These are phyloP conservation scores for Lindbergichthys nudifrons DNA, from an alignment of 2,797 vertebrate species.

Conservation along the genomic window DNA sequence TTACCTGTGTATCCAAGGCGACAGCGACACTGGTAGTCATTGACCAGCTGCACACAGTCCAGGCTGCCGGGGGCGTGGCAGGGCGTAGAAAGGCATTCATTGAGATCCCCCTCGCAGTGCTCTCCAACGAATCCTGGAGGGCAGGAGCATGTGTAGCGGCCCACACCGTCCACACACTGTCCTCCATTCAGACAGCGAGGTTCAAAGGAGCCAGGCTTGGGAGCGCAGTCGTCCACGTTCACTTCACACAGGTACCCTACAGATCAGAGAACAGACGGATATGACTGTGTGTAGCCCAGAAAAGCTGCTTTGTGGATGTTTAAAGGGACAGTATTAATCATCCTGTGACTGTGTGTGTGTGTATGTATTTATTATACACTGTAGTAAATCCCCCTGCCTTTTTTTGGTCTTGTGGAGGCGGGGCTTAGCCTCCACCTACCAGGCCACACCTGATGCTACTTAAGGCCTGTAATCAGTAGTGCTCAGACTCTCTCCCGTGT, in stretches of 20 bases:
- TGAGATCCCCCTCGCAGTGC: conserved; percentile 93
- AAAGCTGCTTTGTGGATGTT: not conserved
- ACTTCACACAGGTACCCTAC: conserved; percentile 83
- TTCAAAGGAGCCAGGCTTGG: conserved; percentile 69
- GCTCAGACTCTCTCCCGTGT: too few species aligned
- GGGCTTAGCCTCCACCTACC: too few species aligned
- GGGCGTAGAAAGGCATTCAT: conserved; percentile 90
- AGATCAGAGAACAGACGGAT: not conserved
- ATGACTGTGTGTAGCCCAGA: not conserved
- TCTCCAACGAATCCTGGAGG: conserved; percentile 90
- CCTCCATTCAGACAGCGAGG: conserved; percentile 84
- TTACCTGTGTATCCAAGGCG: conserved; percentile 91
- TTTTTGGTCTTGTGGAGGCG: too few species aligned
- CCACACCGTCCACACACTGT: conserved; percentile 89
- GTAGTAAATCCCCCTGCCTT: too few species aligned
- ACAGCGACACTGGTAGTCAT: conserved; percentile 91
- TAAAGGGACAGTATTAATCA: not conserved
- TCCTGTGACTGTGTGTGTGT: not conserved
- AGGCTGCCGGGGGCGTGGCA: conserved; percentile 89
- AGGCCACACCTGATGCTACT: too few species aligned
- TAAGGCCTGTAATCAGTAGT: too few species aligned
- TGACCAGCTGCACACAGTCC: conserved; percentile 90
- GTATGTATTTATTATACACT: not conserved
- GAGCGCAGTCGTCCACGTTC: conserved; percentile 85
- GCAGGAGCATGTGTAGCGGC: conserved; percentile 90